Evolutionary conservation across 2,113 vertebrate genomes (phyloP).

Genomic region (Barnardius zonarius): DNA sequence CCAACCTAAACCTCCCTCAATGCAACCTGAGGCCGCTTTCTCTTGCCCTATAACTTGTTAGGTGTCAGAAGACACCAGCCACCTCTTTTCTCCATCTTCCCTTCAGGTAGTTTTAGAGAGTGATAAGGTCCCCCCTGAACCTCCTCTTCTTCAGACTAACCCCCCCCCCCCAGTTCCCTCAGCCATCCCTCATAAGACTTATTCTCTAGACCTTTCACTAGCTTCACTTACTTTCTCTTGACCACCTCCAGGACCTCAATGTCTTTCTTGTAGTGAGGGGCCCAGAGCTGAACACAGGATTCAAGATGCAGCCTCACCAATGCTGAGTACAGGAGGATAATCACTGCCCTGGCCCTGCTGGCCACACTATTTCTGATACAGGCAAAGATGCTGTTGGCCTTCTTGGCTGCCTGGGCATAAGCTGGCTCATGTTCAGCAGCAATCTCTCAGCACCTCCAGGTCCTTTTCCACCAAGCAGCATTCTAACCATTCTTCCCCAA

Average conservation of each 20-base stretch:
- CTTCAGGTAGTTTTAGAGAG: neutral
- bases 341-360: neutral
- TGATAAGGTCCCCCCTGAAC: fast-evolving
- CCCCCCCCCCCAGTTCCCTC: neutral
- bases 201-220: fast-evolving
- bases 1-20: neutral
- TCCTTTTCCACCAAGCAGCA: neutral
- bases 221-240: neutral
- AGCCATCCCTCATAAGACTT: fast-evolving
- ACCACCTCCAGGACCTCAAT: neutral
- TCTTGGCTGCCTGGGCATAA: neutral
- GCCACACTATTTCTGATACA: neutral
- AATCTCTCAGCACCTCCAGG: neutral
- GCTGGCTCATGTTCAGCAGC: fast-evolving
- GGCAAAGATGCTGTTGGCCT: neutral
- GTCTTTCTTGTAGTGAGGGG: neutral
- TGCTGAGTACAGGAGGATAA: fast-evolving
- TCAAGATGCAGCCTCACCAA: neutral
- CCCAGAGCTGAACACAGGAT: neutral
- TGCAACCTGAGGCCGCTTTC: neutral
- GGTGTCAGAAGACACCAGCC: neutral
- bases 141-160: neutral
- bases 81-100: neutral
- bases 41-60: neutral
- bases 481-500: neutral